Base-by-base conservation (phyloP, 2,888 invertebrate species). In the Coelinius sp. region DNA sequence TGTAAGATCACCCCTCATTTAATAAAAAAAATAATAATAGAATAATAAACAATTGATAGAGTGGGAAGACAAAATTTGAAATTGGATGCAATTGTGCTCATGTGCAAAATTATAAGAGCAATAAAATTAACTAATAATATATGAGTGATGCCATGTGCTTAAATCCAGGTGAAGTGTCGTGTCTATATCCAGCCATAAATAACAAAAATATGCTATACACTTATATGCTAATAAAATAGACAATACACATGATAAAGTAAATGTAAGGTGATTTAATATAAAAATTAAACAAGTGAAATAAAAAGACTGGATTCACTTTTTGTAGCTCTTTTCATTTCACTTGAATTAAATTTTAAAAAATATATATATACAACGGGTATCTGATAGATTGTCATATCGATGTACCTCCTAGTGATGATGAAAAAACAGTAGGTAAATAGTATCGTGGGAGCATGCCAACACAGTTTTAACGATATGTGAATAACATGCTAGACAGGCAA, bases 1-100 rank as follows among this genome's bases (percentile, higher is more conserved):
- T 94, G 82, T 38, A 86, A 85, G 63, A 74, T 44, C 62, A 56
- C 35, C 7, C 31, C 44, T 14, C 5, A 12, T 35, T 4, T 12
- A 27, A 44, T 22, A 17, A 44, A 49, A 14, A 67, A 65, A 63
- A 38, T 35, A 10, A 14, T 10, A 27, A 22, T 49, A n/a, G n/a
- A n/a, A n/a, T n/a, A n/a, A n/a, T n/a, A n/a, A n/a, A n/a, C n/a
- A n/a, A n/a, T n/a, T n/a, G n/a, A n/a, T n/a, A n/a, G n/a, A n/a
- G n/a, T n/a, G n/a, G n/a, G 2, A 68, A 7, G 35, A 70, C 38
- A 44, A 56, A 56, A 56, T 31, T 49, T 17, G 44, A 5, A 24
- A 14, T 27, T 24, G 25, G 41, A 25, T 41, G 52, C 52, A 67
- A 24, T 49, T 17, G 67, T 67, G 67, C 67, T 53, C 38, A 17